Base-by-base conservation (phyloP, 2,888 invertebrate species). In the Bibio marci region DNA sequence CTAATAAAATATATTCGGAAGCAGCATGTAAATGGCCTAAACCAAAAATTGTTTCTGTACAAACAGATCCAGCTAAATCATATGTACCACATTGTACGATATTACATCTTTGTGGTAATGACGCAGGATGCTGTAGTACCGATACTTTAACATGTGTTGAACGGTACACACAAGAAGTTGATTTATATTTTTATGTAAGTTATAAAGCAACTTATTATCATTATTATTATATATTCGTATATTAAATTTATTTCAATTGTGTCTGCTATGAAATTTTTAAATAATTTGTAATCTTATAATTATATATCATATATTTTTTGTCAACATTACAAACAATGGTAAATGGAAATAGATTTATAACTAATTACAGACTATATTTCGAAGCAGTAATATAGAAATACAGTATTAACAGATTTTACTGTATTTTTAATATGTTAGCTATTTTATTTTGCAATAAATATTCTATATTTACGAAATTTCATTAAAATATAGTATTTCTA, bases 1-100 rank as follows among this genome's bases (percentile, higher is more conserved):
- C 50, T 35, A 49, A 48, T 12, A 52, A 52, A 35, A 51, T 61
- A 5, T 45, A 48, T 17, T 49, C 44, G 19, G 57, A 56, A 40
- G 55, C 54, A 31, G 46, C 44, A 12, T 61, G 61, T 40, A 51
- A 52, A 14, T 36, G 52, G 48, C 90, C 90, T 1, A 75, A 75
- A 46, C 75, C 80, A 11, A 72, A 79, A 47, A 75, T 88, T 53
- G 69, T 87, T 38, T 71, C 75, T 35, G 79, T 88, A 17, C 70
- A 75, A 38, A 49, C 48, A 22, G 58, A 61, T 47, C 51, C 59
- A 5, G 76, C 78, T 38, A 81, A 78, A 48, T 69, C 72, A 15
- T 90, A 86, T 63, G 67, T 77, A 51, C 91, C 92, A 1, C 78
- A 80, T 37, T 90, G 88, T 56, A 87, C 87, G 13, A 72, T 82